Base-by-base conservation (phyloP, 1,140 invertebrate species). In the Drosophila mauritiana region DNA sequence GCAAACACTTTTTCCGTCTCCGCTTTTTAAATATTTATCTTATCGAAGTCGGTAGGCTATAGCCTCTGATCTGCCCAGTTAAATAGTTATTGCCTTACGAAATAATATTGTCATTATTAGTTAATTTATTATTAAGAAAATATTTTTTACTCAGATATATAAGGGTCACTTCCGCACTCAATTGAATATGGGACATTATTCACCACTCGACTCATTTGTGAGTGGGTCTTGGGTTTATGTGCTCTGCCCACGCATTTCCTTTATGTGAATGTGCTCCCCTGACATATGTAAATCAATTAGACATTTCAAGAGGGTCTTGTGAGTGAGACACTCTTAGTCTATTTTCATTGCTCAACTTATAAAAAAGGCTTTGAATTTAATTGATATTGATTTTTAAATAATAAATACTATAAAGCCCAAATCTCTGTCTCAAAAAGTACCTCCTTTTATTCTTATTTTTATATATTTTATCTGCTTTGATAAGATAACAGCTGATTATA, bases 201-300 rank as follows among this genome's bases (percentile, higher is more conserved):
- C 6, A 17, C 20, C 42, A 58, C 17, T 46, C 17, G 17, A n/a
- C 27, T 46, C 17, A 15, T 20, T 37, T 45, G 51, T 49, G 59
- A 78, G 80, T 74, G 63, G 39, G 25, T 62, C 67, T 58, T 63
- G 54, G 20, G 63, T 79, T 84, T 37, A 15, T 83, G 36, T 70
- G 22, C 70, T 36, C 52, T 31, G 48, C 64, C 57, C 61, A 68
- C 70, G 31, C 63, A 25, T 65, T 65, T 69, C 52, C 70, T 57
- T 69, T 61, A 51, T 46, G 37, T 42, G 17, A 10, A 27, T 7
- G 12, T 31, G 36, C n/a, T 22, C 8, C 56, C 48, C 48, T 83
- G 59, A 70, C 61, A 69, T 42, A 48, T 63, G 43, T 70, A 76
- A 84, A 84, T 84, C 75, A 83, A 83, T 84, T 83, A 80, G 56